Evolutionary conservation across 2,888 invertebrate genomes (phyloP).

Genomic region (Galerucella calmariensis): DNA sequence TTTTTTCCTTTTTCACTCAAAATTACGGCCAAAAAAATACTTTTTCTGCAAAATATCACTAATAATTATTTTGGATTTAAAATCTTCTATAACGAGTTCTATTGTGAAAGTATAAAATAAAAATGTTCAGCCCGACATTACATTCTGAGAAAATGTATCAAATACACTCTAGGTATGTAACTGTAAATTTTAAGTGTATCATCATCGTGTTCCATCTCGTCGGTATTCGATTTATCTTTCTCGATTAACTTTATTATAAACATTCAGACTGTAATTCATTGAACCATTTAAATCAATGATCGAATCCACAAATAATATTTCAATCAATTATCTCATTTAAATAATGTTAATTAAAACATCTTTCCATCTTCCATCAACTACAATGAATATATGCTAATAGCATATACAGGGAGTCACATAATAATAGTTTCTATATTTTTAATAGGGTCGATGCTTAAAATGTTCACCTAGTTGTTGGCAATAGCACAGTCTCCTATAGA

Average conservation of each 20-base stretch:
- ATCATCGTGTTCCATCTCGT: neutral
- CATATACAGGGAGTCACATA: neutral
- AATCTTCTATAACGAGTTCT: too few species aligned
- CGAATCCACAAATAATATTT: too few species aligned
- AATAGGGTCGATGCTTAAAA: too few species aligned
- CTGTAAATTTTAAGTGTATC: neutral
- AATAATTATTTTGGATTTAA: too few species aligned
- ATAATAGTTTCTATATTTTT: too few species aligned
- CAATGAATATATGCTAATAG: neutral
- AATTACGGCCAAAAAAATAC: too few species aligned
- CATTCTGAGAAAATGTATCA: neutral
- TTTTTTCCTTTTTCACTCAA: too few species aligned
- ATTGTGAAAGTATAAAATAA: too few species aligned
- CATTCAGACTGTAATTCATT: neutral
- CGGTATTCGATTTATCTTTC: neutral
- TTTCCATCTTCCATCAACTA: neutral
- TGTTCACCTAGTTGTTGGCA: too few species aligned
- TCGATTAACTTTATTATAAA: neutral
- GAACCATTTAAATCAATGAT: neutral
- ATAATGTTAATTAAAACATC: neutral
- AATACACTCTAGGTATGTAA: neutral
- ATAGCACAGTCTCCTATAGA: too few species aligned
- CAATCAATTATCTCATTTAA: constrained; percentile 9
- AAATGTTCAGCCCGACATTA: too few species aligned
- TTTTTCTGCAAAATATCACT: too few species aligned